Evolutionary conservation across 2,113 vertebrate species (phyloP).

Genomic region (Toxotes chatareus): DNA sequence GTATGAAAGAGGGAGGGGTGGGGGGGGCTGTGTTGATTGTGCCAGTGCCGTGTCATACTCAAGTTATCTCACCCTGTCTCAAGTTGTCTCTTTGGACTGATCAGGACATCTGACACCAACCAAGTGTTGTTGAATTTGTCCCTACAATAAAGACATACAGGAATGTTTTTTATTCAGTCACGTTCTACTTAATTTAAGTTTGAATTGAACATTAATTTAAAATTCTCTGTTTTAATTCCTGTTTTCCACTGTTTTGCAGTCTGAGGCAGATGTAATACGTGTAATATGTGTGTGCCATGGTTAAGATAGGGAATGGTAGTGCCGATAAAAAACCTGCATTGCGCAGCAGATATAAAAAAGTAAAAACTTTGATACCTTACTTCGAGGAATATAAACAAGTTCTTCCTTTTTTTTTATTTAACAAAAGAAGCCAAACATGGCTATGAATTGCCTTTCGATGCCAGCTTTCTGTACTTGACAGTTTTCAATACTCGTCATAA

Average conservation of each 20-base stretch:
- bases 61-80: slow-evolving; percentile 28
- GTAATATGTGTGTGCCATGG: background rate
- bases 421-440: background rate
- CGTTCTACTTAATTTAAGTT: background rate
- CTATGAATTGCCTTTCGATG: background rate
- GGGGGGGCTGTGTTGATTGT: slow-evolving; percentile 27
- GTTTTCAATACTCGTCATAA: too few species aligned
- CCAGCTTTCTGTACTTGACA: too few species aligned
- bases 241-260: background rate
- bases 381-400: background rate
- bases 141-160: background rate
- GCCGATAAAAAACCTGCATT: background rate
- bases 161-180: background rate
- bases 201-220: background rate
- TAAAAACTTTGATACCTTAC: too few species aligned
- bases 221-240: background rate
- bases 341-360: too few species aligned
- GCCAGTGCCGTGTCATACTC: slow-evolving; percentile 18
- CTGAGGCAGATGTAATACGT: background rate
- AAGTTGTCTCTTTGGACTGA: background rate
- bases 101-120: slow-evolving; percentile 14
- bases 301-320: background rate
- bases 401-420: too few species aligned
- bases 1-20: background rate
- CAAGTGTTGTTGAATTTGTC: background rate